Evolutionary conservation across 2,797 vertebrate genomes (phyloP), one percentile per base, ranked within the genome.

Genomic region (Cetoscarus ocellatus): DNA sequence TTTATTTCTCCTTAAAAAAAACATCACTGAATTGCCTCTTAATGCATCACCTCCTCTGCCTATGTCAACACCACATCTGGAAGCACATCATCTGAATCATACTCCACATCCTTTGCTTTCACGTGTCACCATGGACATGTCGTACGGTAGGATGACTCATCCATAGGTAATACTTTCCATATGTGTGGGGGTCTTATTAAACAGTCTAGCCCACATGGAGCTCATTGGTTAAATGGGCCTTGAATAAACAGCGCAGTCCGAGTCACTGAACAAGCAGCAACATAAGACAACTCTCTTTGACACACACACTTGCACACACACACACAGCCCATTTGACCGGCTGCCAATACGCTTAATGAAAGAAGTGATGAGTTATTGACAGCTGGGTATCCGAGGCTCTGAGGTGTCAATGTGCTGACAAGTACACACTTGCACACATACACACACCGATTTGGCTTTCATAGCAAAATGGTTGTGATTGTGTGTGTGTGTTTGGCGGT

Each of bases 321-420:
- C 61, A 56, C 59, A 19, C 59, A 70, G 9, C 40, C 67, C 58
- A 51, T 80, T 69, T 80, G 80, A 72, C 50, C 14, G 7, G 45
- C 70, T 87, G 85, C 73, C 87, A 78, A 92, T 89, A 84, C 38
- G 45, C 83, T 86, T 93, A 90, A 92, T 90, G 90, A 90, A 83
- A 85, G 83, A 69, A 88, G 79, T 92, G 90, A 92, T 93, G 90
- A 92, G 89, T 84, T 94, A 94, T 92, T 93, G 91, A 93, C 86
- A 90, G 58, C 17, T 27, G 66, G 84, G 83, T 87, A 82, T 88
- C 87, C 89, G 75, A 83, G 85, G 83, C 67, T 86, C 85, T 88
- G 89, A 92, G 83, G 88, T 88, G 85, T 89, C 51, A 79, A 66
- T 85, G 65, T 77, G 86, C 91, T 90, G 85, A 90, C 75, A 82